Conservation (phyloP, 2,888 invertebrate genomes). For the Vannuccia rotundouncinata region DNA sequence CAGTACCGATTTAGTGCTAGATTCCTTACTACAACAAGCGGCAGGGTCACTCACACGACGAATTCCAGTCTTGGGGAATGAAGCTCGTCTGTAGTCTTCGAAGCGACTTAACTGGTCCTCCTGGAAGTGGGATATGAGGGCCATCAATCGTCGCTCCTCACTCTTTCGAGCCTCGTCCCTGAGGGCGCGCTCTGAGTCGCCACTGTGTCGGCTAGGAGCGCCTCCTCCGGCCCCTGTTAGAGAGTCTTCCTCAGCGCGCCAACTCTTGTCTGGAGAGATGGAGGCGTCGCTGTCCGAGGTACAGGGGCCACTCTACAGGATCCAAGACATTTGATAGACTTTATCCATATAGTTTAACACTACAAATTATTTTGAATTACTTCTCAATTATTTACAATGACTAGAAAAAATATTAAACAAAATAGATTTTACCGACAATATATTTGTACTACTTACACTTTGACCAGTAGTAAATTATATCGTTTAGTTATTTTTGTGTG, state of each 20-base stretch:
- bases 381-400: no score
- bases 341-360: no score
- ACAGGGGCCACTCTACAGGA: background rate
- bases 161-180: slow-evolving; percentile 10
- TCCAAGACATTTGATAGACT: no score
- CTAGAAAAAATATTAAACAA: no score
- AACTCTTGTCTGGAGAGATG: background rate
- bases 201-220: background rate
- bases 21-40: slow-evolving; percentile 4
- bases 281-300: background rate
- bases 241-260: background rate
- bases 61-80: slow-evolving; percentile 94
- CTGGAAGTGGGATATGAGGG: slow-evolving; percentile 66
- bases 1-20: background rate
- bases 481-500: no score
- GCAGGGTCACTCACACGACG: slow-evolving; percentile 66
- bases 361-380: no score
- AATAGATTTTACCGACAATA: no score
- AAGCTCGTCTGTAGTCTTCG: slow-evolving; percentile 93
- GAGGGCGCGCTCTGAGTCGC: background rate
- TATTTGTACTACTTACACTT: no score
- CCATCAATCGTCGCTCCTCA: slow-evolving; percentile 32
- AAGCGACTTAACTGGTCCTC: slow-evolving; percentile 95
- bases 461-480: no score
- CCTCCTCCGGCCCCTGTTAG: background rate